A percentile compares a stretch with the other conserved stretches of the same genome.
Evolutionary conservation across 2,888 invertebrate species (phyloP).

Genomic region (Automeris io): DNA sequence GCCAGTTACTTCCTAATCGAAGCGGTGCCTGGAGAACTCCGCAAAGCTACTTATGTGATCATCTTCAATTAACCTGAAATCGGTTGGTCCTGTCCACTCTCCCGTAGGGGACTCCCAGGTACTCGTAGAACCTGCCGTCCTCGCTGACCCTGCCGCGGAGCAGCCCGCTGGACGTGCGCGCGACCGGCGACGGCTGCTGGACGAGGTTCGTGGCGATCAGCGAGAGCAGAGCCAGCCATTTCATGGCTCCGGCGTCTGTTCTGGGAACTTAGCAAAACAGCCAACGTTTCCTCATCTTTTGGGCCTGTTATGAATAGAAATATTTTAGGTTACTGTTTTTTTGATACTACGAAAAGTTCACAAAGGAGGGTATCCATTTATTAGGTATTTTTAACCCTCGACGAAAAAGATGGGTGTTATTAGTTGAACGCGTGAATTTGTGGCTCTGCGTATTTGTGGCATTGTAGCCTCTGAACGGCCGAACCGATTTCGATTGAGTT

Average conservation of each 20-base stretch:
- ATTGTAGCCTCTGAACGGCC: too few species aligned
- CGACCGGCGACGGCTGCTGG: slow-evolving; percentile 52
- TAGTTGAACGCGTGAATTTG: too few species aligned
- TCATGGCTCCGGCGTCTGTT: slow-evolving; percentile 28
- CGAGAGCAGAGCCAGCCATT: slow-evolving; percentile 52
- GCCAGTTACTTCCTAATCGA: slow-evolving; percentile 53
- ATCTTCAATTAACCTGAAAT: slow-evolving; percentile 50
- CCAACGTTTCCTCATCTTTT: neutral
- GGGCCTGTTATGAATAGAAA: too few species aligned
- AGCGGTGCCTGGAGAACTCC: neutral
- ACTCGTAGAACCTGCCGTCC: slow-evolving; percentile 49
- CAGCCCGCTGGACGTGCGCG: slow-evolving; percentile 41
- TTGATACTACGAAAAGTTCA: too few species aligned
- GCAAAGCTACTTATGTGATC: neutral
- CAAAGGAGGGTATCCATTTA: too few species aligned
- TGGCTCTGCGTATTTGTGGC: too few species aligned
- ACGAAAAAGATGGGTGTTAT: too few species aligned
- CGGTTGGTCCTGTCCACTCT: slow-evolving; percentile 49
- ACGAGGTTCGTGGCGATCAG: slow-evolving; percentile 51
- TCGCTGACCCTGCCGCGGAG: slow-evolving; percentile 51
- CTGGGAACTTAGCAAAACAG: neutral
- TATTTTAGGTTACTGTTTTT: too few species aligned
- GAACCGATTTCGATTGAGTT: too few species aligned
- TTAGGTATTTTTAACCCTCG: too few species aligned
- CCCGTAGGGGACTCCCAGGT: slow-evolving; percentile 62